Conservation (phyloP, 2,888 invertebrate genomes). For the Iphiclides podalirius region DNA sequence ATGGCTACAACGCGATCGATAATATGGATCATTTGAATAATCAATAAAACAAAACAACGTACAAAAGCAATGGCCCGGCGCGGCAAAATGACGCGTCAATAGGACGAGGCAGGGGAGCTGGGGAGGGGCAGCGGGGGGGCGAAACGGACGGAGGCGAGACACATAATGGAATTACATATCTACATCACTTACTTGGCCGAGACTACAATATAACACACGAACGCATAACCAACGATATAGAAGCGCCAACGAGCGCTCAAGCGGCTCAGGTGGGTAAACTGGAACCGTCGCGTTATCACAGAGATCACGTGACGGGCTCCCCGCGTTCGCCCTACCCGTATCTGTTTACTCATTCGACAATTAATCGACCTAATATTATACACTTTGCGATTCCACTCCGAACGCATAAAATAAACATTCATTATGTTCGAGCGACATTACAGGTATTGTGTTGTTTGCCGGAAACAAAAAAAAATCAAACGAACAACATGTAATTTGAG, state of each 20-base stretch:
- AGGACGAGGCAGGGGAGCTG: constrained; percentile 53
- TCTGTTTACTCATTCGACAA: constrained; percentile 28
- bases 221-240: constrained; percentile 42
- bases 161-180: constrained; percentile 76
- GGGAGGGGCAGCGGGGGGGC: constrained; percentile 41
- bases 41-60: constrained; percentile 60
- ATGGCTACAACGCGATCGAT: constrained; percentile 45
- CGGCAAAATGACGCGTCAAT: constrained; percentile 67
- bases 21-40: constrained; percentile 61
- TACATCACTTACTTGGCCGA: constrained; percentile 64
- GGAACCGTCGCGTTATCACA: constrained; percentile 48
- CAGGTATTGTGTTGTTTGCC: neutral
- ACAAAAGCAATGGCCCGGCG: constrained; percentile 63
- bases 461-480: constrained; percentile 1
- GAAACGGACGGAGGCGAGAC: constrained; percentile 69
- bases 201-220: constrained; percentile 51
- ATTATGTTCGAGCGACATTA: neutral
- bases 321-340: constrained; percentile 32
- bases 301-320: constrained; percentile 49
- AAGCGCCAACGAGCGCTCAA: constrained; percentile 40
- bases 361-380: neutral
- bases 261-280: constrained; percentile 58
- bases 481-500: neutral
- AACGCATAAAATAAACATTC: neutral
- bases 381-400: neutral